Percentiles rank a stretch among this genome's conserved stretches.
These are phyloP conservation scores for Malacoctenus gilli DNA, from an alignment of 2,797 vertebrate species.

Conservation along the genomic window DNA sequence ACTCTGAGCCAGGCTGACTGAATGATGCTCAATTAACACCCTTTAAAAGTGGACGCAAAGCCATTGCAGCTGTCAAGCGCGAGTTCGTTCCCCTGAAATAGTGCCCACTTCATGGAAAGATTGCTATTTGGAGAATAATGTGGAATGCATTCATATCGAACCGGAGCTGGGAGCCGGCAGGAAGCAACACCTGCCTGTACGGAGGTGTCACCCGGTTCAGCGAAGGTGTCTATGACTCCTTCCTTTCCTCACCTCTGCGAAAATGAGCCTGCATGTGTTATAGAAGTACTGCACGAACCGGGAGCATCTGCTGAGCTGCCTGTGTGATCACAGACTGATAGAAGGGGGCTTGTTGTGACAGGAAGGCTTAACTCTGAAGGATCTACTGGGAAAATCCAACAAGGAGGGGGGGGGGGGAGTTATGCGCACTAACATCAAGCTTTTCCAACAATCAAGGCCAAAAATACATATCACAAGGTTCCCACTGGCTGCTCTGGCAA, in stretches of 20 bases:
- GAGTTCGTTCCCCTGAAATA: neutral
- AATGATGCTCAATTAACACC: slow-evolving; percentile 25
- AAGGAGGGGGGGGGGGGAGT: neutral
- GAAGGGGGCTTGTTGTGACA: slow-evolving; percentile 33
- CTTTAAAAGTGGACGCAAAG: slow-evolving; percentile 14
- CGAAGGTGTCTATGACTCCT: neutral
- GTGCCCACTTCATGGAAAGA: neutral
- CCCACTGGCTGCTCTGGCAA: neutral
- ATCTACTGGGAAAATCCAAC: neutral
- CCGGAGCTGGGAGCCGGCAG: too few relatives aligned
- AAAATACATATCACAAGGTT: neutral
- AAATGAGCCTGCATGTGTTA: slow-evolving; percentile 4
- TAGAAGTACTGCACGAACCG: neutral
- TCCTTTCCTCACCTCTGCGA: slow-evolving; percentile 2
- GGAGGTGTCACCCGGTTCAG: too few relatives aligned
- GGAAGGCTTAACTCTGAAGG: slow-evolving; percentile 7
- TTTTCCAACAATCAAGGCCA: slow-evolving; percentile 7
- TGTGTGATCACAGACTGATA: slow-evolving; percentile 11
- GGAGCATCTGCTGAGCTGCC: too few relatives aligned
- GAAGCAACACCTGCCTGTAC: too few relatives aligned
- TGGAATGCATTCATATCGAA: too few relatives aligned
- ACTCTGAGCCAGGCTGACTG: neutral
- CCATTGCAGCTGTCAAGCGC: neutral
- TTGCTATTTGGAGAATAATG: neutral
- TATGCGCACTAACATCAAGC: neutral